Conservation (phyloP, 2,797 vertebrate genomes). For the Furcifer pardalis region DNA sequence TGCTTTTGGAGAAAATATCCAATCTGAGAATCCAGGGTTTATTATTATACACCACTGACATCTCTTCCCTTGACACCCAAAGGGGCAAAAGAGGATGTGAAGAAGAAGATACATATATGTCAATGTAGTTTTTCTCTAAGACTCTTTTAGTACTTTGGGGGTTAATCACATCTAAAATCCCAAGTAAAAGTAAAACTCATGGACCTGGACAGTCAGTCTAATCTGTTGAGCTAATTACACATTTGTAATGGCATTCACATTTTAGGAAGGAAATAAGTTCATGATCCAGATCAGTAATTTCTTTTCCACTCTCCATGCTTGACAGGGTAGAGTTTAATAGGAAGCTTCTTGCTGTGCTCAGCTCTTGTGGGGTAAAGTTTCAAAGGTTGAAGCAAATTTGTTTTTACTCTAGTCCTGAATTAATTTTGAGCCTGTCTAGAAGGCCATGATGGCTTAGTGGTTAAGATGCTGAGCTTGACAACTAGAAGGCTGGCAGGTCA, state of each 20-base stretch:
- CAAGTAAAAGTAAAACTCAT: constrained; percentile 8
- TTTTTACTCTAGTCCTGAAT: neutral
- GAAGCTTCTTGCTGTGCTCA: neutral
- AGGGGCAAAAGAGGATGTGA: no score
- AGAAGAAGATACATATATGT: neutral
- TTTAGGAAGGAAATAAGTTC: neutral
- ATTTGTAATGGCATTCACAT: constrained; percentile 13
- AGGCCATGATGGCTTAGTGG: no score
- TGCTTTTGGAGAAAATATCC: neutral
- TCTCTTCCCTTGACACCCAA: no score
- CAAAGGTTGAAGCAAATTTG: constrained; percentile 19
- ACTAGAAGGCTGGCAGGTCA: no score
- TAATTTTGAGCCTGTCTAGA: no score
- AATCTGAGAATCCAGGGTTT: neutral
- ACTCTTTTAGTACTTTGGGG: neutral
- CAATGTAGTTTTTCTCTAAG: neutral
- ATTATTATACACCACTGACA: neutral
- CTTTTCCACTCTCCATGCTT: neutral
- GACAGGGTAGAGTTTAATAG: neutral
- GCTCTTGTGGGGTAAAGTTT: neutral
- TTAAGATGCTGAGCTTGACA: no score
- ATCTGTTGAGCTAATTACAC: neutral
- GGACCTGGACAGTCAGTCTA: neutral
- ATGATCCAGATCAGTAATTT: neutral
- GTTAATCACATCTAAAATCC: constrained; percentile 6